Conservation (phyloP, 2,888 invertebrate genomes). For the Xylota segnis region DNA sequence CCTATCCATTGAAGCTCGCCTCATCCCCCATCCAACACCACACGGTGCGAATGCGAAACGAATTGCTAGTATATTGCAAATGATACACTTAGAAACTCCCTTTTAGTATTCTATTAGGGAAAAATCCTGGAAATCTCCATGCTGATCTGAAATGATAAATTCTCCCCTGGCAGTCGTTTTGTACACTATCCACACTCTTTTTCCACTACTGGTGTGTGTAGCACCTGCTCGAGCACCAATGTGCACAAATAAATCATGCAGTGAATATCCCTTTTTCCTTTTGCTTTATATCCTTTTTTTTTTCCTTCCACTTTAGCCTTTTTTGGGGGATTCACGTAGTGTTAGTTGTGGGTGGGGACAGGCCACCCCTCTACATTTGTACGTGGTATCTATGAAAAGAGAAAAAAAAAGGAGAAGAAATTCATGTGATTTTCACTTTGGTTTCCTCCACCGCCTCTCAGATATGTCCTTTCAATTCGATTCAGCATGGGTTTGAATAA, state of each 20-base stretch:
- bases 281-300: background rate
- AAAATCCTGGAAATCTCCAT: conserved; percentile 72
- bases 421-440: conserved; percentile 63
- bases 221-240: conserved; percentile 74
- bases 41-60: conserved; percentile 55
- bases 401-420: conserved; percentile 26
- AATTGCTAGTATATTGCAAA: conserved; percentile 73
- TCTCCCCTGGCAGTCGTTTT: conserved; percentile 72
- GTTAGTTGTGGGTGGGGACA: background rate
- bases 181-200: conserved; percentile 45
- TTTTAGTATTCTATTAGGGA: conserved; percentile 70
- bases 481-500: conserved; percentile 73
- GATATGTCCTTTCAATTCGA: conserved; percentile 46
- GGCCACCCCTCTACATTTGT: background rate
- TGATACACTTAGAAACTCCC: conserved; percentile 71
- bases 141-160: conserved; percentile 76
- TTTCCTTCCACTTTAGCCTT: conserved; percentile 20
- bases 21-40: background rate
- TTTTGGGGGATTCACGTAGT: conserved; percentile 46
- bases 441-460: conserved; percentile 25
- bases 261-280: conserved; percentile 67
- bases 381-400: background rate
- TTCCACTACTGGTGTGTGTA: conserved; percentile 26
- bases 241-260: conserved; percentile 75
- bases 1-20: conserved; percentile 9